phyloP scores from a whole-genome alignment of 2,888 invertebrate species.

The Ectropis crepuscularia region DNA sequence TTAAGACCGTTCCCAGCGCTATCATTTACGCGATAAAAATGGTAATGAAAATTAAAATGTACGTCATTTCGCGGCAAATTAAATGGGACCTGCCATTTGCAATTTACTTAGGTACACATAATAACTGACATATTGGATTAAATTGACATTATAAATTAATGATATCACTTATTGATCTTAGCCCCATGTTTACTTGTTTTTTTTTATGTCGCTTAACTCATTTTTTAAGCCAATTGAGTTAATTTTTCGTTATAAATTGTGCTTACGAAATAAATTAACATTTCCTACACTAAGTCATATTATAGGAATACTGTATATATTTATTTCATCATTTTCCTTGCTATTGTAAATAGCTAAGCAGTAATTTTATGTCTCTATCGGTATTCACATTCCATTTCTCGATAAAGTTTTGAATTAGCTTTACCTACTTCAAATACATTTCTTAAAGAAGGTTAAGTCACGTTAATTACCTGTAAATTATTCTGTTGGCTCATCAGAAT shows the following conservation, averaged over 20 bases:
- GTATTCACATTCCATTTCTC: too few species aligned
- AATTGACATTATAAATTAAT: conserved; percentile 5
- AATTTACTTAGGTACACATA: conserved; percentile 12
- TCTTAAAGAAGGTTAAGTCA: neutral
- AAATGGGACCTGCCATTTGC: conserved; percentile 13
- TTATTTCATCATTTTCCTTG: too few species aligned
- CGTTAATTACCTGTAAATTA: neutral
- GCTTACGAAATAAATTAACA: too few species aligned
- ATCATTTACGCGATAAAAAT: conserved; percentile 37
- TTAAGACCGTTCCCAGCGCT: conserved; percentile 49
- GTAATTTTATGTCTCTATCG: too few species aligned
- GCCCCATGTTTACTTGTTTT: conserved; percentile 7
- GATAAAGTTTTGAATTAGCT: too few species aligned
- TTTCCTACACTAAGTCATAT: too few species aligned
- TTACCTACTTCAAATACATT: neutral
- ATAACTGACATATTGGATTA: neutral
- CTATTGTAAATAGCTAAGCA: too few species aligned
- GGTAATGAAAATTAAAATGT: conserved; percentile 42
- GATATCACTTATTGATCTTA: conserved; percentile 1
- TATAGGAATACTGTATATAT: too few species aligned
- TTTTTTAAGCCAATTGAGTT: neutral
- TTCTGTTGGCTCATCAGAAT: conserved; percentile 13
- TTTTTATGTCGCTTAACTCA: conserved; percentile 1
- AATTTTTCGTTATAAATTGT: neutral
- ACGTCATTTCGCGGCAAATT: conserved; percentile 27